These are phyloP conservation scores for Morus bassanus DNA, from an alignment of 2,797 vertebrate species.

Conservation along the genomic window DNA sequence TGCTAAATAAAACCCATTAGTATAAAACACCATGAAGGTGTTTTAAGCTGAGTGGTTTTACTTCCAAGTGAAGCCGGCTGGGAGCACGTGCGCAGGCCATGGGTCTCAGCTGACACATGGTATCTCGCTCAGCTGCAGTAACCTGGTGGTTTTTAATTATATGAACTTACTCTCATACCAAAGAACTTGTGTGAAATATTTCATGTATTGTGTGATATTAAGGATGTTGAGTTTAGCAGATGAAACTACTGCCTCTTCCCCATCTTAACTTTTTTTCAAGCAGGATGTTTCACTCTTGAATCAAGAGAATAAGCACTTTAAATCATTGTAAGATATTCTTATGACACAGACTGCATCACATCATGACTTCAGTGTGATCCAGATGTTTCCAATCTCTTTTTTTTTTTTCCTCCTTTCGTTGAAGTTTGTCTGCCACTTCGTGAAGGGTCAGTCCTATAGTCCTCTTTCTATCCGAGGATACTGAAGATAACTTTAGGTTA, in stretches of 20 bases:
- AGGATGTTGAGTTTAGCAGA: background rate
- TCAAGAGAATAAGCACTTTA: background rate
- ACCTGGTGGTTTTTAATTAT: background rate
- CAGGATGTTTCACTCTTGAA: background rate
- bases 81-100: too few relatives aligned
- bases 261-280: background rate
- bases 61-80: background rate
- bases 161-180: fast-evolving
- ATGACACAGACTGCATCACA: background rate
- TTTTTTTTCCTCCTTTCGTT: background rate
- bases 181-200: background rate
- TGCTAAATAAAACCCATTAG: background rate
- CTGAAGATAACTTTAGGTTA: background rate
- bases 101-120: background rate
- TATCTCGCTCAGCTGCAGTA: background rate
- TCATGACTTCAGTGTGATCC: background rate
- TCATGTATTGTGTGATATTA: background rate
- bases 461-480: background rate
- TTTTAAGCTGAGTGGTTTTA: background rate
- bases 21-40: background rate
- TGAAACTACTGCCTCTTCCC: background rate
- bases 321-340: background rate
- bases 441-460: too few relatives aligned
- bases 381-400: background rate
- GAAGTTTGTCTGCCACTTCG: background rate